phyloP scores from a whole-genome alignment of 2,888 invertebrate species.

The Dioctria rufipes region DNA sequence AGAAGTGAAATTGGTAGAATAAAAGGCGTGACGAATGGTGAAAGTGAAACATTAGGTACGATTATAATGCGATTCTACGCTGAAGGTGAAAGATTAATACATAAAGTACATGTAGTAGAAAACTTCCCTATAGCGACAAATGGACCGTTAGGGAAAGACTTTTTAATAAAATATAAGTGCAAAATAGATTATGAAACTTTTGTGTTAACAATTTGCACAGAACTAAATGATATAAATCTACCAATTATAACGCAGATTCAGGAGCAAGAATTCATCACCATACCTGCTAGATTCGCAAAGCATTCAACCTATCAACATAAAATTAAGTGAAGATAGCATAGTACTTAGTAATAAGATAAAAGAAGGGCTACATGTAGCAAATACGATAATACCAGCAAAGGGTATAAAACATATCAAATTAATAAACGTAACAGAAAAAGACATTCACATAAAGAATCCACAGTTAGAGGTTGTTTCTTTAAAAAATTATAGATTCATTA shows the following conservation, averaged over 20 bases:
- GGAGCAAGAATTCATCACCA: background rate
- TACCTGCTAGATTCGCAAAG: background rate
- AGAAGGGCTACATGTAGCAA: background rate
- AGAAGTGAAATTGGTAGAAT: background rate
- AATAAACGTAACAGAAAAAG: background rate
- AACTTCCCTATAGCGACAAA: background rate
- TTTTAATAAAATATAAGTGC: too few relatives aligned
- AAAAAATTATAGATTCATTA: background rate
- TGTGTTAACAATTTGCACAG: too few relatives aligned
- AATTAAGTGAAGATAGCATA: background rate
- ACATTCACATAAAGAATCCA: background rate
- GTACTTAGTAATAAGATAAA: background rate
- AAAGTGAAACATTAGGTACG: background rate
- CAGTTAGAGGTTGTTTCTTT: background rate
- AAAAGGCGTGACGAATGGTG: background rate
- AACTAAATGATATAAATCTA: too few relatives aligned
- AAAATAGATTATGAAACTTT: too few relatives aligned
- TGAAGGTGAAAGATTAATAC: background rate
- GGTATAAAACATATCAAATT: background rate
- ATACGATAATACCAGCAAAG: slow-evolving; percentile 2
- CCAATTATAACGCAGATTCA: too few relatives aligned
- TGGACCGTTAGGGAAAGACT: too few relatives aligned
- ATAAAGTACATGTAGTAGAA: background rate
- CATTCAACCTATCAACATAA: background rate
- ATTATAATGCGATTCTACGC: background rate